These are phyloP conservation scores for Aleiodes leptofemur DNA, from an alignment of 2,888 invertebrate genomes.

Conservation along the genomic window DNA sequence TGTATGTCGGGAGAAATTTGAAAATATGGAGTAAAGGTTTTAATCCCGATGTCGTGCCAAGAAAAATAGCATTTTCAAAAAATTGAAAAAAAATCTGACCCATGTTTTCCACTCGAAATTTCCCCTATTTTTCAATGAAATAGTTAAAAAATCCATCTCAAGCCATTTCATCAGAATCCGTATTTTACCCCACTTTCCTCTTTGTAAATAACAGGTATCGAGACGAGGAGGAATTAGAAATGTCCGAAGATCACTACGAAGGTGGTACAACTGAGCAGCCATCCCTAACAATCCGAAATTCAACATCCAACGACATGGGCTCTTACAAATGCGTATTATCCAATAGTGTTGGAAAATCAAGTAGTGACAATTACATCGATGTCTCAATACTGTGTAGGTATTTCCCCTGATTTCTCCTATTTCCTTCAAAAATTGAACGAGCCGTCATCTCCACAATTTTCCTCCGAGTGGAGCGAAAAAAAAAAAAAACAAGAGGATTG, in stretches of 20 bases:
- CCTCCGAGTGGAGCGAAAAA: not conserved
- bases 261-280: constrained; percentile 87
- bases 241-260: constrained; percentile 81
- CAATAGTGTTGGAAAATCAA: constrained; percentile 87
- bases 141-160: too few relatives aligned
- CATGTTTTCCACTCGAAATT: too few relatives aligned
- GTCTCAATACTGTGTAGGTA: constrained; percentile 91
- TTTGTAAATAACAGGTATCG: constrained; percentile 79
- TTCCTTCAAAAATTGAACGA: not conserved
- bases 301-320: constrained; percentile 87
- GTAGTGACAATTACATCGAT: constrained; percentile 84
- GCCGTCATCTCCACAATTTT: not conserved
- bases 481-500: constrained; percentile 1
- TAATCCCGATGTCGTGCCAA: too few relatives aligned
- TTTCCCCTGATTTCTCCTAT: constrained; percentile 29
- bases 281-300: constrained; percentile 85
- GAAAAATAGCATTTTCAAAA: too few relatives aligned
- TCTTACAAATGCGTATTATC: constrained; percentile 88
- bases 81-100: too few relatives aligned
- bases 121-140: too few relatives aligned
- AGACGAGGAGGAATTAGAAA: constrained; percentile 80
- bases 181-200: too few relatives aligned
- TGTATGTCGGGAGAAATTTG: too few relatives aligned
- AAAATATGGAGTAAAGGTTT: too few relatives aligned
- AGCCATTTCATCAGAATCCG: too few relatives aligned